Evolutionary conservation across 2,888 invertebrate genomes (phyloP).

Genomic region (Chironomus tentans): DNA sequence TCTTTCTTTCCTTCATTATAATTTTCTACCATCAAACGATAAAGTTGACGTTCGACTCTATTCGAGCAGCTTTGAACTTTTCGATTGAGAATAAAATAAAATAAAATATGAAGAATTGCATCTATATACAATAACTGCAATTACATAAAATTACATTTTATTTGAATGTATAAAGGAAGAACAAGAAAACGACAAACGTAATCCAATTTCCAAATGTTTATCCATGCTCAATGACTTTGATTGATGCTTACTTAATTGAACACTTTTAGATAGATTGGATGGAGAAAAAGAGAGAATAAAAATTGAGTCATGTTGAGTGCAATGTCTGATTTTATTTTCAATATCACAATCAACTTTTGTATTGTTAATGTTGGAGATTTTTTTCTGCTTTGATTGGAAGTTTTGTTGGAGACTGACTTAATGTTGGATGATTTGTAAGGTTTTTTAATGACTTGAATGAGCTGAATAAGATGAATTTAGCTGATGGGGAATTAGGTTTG

Average conservation of each 20-base stretch:
- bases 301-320: background rate
- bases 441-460: too few relatives aligned
- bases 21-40: too few relatives aligned
- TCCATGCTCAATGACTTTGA: slow-evolving; percentile 1
- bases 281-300: background rate
- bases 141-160: background rate
- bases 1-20: too few relatives aligned
- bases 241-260: slow-evolving; percentile 4
- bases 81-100: too few relatives aligned
- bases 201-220: background rate
- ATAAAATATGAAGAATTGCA: background rate
- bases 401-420: too few relatives aligned
- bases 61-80: too few relatives aligned
- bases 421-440: too few relatives aligned
- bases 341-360: background rate
- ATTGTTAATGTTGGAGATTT: background rate
- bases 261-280: background rate
- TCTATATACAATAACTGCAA: background rate
- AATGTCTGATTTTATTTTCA: background rate
- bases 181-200: background rate
- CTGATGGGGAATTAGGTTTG: too few relatives aligned
- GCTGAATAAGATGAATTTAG: too few relatives aligned
- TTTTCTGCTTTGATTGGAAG: too few relatives aligned
- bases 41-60: too few relatives aligned
- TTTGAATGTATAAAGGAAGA: background rate